phyloP scores from a whole-genome alignment of 2,113 vertebrate species.

The Hemichromis elongatus region DNA sequence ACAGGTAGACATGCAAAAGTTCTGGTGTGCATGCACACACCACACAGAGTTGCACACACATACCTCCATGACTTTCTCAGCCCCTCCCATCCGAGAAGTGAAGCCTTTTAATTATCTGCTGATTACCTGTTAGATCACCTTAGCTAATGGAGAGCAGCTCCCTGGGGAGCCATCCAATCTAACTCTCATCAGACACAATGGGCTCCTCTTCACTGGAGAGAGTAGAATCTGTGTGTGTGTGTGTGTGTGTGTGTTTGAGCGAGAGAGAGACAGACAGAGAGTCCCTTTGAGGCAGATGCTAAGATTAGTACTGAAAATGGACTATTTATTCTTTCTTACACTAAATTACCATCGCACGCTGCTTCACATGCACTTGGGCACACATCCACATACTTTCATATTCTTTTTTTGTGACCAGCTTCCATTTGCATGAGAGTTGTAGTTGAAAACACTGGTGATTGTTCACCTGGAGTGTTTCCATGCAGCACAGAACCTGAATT shows the following conservation, averaged over 20 bases:
- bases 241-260: background rate
- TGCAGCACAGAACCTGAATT: background rate
- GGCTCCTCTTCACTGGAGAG: conserved; percentile 73
- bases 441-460: conserved; percentile 6
- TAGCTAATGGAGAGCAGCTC: conserved; percentile 80
- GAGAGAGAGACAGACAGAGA: conserved; percentile 26
- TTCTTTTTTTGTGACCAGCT: conserved; percentile 11
- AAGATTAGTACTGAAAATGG: conserved; percentile 75
- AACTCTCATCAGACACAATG: conserved; percentile 79
- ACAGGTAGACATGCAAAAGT: conserved; percentile 36
- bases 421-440: conserved; percentile 25
- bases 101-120: conserved; percentile 84
- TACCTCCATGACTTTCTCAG: conserved; percentile 32
- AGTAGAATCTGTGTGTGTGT: conserved; percentile 18
- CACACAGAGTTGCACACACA: conserved; percentile 36
- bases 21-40: background rate
- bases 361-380: background rate
- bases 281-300: conserved; percentile 72
- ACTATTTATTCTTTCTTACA: conserved; percentile 75
- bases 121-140: conserved; percentile 84
- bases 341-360: conserved; percentile 58
- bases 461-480: background rate
- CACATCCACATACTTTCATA: conserved; percentile 5
- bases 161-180: conserved; percentile 78
- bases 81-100: conserved; percentile 68